Base-by-base conservation (phyloP, 92 coral and sea anemone genomes). In the Anthopleura xanthogrammica region DNA sequence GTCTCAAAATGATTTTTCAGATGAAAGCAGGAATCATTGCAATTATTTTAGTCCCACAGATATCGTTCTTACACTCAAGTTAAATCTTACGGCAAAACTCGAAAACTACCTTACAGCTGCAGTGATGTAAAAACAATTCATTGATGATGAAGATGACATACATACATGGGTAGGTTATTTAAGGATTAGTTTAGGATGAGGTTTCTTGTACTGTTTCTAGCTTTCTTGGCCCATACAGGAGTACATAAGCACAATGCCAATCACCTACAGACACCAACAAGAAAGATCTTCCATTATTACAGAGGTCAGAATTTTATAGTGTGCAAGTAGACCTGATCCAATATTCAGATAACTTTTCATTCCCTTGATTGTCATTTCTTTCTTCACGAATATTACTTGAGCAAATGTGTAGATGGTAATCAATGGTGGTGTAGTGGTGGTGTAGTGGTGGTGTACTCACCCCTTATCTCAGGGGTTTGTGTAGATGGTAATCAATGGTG, bases 191-290 rank as follows among this genome's bases (percentile, higher is more conserved):
- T 66, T 65, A 12, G 72, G 36, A 29, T 29, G 36, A 50, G 76
- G 74, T 60, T 72, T 96, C 95, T 19, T 87, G 90, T 4, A 77
- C 81, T 36, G 88, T 90, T 86, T 96, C 98, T 60, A 96, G 87
- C 75, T 82, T 78, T 78, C 97, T 84, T 48, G 99, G 97, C 42
- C 94, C 97, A 88, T 96, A 96, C 54, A 96, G 88, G 19, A 96
- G 85, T 41, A 96, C 90, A 65, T 96, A 96, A 1, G 99, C 99
- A 64, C 99, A 96, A 81, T 96, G 99, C 99, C 99, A 96, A 83
- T 96, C 99, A 83, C 99, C 99, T 96, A 72, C 48, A 80, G 62
- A 79, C 9, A 60, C 46, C 41, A 77, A 22, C 78, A 13, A 41
- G 29, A 68, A 29, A 24, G 36, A 20, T 62, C 70, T 62, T 20